Conservation (phyloP, 2,888 invertebrate species). For the Beris chalybata region DNA sequence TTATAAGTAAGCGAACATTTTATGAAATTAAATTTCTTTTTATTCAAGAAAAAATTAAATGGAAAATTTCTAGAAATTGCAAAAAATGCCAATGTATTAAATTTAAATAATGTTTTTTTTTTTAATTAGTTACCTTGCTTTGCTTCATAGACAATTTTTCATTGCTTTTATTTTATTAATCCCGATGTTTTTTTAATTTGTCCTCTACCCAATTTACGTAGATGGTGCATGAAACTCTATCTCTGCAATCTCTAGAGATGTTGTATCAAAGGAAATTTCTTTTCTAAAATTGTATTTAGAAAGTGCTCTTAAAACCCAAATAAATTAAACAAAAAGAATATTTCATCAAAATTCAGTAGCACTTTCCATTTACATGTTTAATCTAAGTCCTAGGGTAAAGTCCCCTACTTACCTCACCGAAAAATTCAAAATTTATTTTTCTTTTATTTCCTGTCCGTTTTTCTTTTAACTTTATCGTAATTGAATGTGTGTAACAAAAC, state of each 20-base stretch:
- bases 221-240: neutral
- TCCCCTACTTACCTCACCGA: neutral
- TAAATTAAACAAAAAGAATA: too few species aligned
- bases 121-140: constrained; percentile 1
- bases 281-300: constrained; percentile 18
- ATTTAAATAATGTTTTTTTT: neutral
- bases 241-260: constrained; percentile 20
- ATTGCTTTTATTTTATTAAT: neutral
- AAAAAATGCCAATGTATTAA: neutral
- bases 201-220: neutral
- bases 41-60: constrained; percentile 41
- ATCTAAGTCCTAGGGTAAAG: neutral
- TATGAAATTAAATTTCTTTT: constrained; percentile 44
- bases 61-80: constrained; percentile 1
- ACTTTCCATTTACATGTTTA: constrained; percentile 8
- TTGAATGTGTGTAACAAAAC: constrained; percentile 26
- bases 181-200: neutral
- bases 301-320: neutral
- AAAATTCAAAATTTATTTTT: constrained; percentile 10
- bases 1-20: constrained; percentile 73
- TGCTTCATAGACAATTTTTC: neutral
- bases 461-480: constrained; percentile 12
- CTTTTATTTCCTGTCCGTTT: constrained; percentile 25
- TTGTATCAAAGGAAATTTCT: constrained; percentile 26
- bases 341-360: neutral